A percentile compares a stretch with the other conserved stretches of the same genome.
Conservation (phyloP, 1,140 invertebrate genomes). For the Pseudomyrmex gracilis region DNA sequence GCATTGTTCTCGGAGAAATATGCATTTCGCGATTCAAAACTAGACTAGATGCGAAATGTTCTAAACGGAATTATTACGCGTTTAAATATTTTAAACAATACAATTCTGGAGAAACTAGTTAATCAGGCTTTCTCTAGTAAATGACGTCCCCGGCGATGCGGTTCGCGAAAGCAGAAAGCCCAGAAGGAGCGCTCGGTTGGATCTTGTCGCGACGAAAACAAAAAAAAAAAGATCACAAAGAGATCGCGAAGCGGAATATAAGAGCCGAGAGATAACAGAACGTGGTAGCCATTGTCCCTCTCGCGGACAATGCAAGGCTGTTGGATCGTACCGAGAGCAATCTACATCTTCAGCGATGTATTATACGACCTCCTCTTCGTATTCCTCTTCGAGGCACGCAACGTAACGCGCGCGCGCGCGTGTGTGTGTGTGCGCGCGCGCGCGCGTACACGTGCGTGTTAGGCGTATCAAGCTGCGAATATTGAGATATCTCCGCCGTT, state of each 20-base stretch:
- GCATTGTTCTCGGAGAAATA: conserved; percentile 60
- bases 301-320: conserved; percentile 80
- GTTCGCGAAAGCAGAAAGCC: conserved; percentile 8
- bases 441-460: conserved; percentile 39
- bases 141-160: not conserved
- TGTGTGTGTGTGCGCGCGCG: not conserved
- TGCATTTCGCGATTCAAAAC: not conserved
- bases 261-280: conserved; percentile 67
- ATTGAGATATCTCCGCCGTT: conserved; percentile 75
- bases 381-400: not conserved
- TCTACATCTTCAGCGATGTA: conserved; percentile 83
- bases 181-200: not conserved
- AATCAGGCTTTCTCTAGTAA: not conserved
- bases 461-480: conserved; percentile 72
- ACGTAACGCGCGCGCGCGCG: conserved; percentile 5
- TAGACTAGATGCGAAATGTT: not conserved
- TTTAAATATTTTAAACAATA: conserved; percentile 2
- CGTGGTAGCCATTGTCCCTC: conserved; percentile 78
- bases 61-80: not conserved
- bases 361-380: conserved; percentile 74
- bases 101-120: not conserved
- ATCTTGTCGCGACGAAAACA: conserved; percentile 5
- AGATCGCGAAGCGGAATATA: conserved; percentile 52
- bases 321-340: conserved; percentile 77
- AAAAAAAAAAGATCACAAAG: conserved; percentile 31